Conservation (phyloP, 2,113 vertebrate species). For the Choloepus hoffmanni region DNA sequence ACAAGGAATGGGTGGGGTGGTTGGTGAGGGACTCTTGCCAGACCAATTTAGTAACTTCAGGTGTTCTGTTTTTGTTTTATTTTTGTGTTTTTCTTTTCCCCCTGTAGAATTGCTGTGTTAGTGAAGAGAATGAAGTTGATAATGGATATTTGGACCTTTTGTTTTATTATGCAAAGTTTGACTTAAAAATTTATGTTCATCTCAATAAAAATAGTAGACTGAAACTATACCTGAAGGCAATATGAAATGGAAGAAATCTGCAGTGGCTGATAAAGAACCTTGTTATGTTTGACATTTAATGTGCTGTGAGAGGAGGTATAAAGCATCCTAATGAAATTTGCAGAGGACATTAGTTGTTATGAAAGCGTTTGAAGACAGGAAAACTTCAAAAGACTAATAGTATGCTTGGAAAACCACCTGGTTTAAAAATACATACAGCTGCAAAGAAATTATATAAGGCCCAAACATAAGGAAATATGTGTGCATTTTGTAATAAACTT, state of each 20-base stretch:
- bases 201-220: neutral
- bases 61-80: neutral
- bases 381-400: neutral
- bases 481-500: conserved; percentile 44
- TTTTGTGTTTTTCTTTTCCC: neutral
- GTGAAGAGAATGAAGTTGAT: conserved; percentile 42
- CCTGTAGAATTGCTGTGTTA: neutral
- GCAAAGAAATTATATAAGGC: neutral
- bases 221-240: conserved; percentile 1
- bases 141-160: conserved; percentile 31
- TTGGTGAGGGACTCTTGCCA: neutral
- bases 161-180: neutral
- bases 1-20: neutral
- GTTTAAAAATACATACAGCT: conserved; percentile 10
- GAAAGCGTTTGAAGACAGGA: conserved; percentile 21
- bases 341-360: neutral
- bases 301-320: conserved; percentile 3
- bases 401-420: conserved; percentile 1
- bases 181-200: conserved; percentile 35
- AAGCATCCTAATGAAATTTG: conserved; percentile 52
- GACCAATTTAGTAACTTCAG: neutral
- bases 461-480: conserved; percentile 9
- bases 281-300: conserved; percentile 51
- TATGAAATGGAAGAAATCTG: conserved; percentile 1
- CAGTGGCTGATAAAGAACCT: neutral